Evolutionary conservation across 2,797 vertebrate genomes (phyloP).

Genomic region (Steatocranus sp.): DNA sequence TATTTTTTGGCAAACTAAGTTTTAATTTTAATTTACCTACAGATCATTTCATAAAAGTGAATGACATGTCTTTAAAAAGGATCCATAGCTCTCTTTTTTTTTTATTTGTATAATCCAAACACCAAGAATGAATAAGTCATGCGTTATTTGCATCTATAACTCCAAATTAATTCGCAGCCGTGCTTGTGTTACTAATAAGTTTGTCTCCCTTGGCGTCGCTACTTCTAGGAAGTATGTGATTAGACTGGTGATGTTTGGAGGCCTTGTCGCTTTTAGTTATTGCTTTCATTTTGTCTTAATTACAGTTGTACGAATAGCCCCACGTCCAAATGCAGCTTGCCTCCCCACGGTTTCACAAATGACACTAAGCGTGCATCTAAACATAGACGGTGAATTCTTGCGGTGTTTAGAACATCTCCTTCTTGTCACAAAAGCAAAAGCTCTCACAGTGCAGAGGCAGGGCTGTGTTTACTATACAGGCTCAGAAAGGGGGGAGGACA

Average conservation of each 20-base stretch:
- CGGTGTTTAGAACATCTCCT: constrained; percentile 15
- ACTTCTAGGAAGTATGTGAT: constrained; percentile 52
- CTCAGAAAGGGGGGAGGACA: not conserved
- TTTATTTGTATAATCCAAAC: not conserved
- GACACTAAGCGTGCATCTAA: constrained; percentile 35
- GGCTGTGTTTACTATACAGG: constrained; percentile 40
- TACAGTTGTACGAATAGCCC: constrained; percentile 42
- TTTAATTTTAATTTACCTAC: not conserved
- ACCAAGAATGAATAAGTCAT: constrained; percentile 32
- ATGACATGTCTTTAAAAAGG: not conserved
- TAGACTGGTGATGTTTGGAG: constrained; percentile 51
- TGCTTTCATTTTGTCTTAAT: constrained; percentile 59
- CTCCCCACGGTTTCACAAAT: constrained; percentile 9
- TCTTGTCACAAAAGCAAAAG: not conserved
- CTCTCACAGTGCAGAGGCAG: not conserved
- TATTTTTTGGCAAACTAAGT: not conserved
- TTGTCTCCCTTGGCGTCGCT: constrained; percentile 44
- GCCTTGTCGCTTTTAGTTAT: constrained; percentile 57
- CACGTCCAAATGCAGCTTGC: constrained; percentile 25
- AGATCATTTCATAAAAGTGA: not conserved
- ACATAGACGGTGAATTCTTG: constrained; percentile 37
- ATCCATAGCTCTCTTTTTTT: not conserved
- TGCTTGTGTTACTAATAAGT: constrained; percentile 44
- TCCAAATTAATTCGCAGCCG: constrained; percentile 2
- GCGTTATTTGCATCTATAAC: constrained; percentile 37